phyloP scores from a whole-genome alignment of 30 jellyfish, hydroid and myxozoan genomes.

The Mastigias papua region DNA sequence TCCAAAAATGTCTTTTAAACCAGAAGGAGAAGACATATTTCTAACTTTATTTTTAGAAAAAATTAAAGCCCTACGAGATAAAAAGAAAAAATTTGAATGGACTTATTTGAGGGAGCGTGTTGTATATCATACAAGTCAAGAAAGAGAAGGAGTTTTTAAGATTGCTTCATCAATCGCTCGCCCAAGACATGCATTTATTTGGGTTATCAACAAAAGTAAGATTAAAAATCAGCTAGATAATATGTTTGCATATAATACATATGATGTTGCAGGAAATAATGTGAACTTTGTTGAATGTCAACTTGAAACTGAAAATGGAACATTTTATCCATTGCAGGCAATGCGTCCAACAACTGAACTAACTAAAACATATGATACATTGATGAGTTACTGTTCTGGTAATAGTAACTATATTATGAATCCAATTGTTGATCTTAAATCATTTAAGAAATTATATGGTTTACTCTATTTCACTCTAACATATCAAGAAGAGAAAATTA shows the following conservation, averaged over 20 bases:
- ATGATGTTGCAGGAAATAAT: background rate
- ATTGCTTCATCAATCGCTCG: slow-evolving; percentile 24
- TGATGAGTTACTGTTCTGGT: background rate
- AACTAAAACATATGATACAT: background rate
- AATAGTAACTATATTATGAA: background rate
- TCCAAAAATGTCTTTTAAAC: background rate
- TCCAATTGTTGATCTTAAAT: background rate
- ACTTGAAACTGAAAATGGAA: background rate
- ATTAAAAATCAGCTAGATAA: background rate
- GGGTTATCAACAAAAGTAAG: slow-evolving; percentile 15
- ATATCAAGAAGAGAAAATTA: background rate
- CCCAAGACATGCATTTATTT: slow-evolving; percentile 22
- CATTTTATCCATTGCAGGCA: background rate
- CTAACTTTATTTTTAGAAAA: too few species aligned
- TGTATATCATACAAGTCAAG: background rate
- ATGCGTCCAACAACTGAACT: background rate
- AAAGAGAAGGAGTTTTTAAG: background rate
- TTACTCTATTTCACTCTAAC: background rate
- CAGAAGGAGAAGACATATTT: background rate
- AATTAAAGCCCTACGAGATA: too few species aligned
- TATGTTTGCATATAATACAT: background rate
- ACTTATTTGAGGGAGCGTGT: background rate
- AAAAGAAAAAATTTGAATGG: background rate
- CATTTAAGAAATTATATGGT: background rate
- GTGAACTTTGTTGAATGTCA: background rate